Conservation (phyloP, 1,140 invertebrate species). For the Lepidurus couesii region DNA sequence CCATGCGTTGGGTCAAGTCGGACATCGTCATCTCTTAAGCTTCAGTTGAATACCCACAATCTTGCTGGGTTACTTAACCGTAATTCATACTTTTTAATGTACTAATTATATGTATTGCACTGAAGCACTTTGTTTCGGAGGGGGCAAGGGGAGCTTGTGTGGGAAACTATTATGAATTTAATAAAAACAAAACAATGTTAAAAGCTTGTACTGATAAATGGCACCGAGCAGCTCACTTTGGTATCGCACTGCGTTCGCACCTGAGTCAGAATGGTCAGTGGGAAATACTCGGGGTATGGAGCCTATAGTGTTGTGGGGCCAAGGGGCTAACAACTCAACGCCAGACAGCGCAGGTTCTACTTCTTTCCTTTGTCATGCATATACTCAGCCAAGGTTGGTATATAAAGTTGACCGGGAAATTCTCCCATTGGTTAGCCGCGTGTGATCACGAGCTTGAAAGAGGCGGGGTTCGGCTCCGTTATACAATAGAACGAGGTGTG, state of each 20-base stretch:
- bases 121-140: no score
- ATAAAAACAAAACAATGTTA: no score
- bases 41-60: neutral
- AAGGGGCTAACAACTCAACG: neutral
- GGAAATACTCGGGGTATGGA: neutral
- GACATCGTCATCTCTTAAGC: neutral
- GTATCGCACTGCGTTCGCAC: conserved; percentile 20
- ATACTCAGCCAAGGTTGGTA: conserved; percentile 4
- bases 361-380: conserved; percentile 15
- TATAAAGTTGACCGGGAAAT: neutral
- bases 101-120: no score
- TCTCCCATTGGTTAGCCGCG: conserved; percentile 13
- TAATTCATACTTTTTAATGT: neutral
- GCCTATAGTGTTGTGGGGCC: neutral
- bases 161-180: no score
- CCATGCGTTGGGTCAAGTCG: conserved; percentile 8
- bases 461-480: neutral
- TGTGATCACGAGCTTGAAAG: neutral
- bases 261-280: conserved; percentile 21
- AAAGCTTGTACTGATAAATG: no score
- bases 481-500: conserved; percentile 16
- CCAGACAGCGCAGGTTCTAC: neutral
- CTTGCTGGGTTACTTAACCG: neutral
- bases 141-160: no score
- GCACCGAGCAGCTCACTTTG: neutral